A percentile compares a stretch with the other conserved stretches of the same genome.
Conservation (phyloP, 2,113 vertebrate species). For the Euleptes europaea region DNA sequence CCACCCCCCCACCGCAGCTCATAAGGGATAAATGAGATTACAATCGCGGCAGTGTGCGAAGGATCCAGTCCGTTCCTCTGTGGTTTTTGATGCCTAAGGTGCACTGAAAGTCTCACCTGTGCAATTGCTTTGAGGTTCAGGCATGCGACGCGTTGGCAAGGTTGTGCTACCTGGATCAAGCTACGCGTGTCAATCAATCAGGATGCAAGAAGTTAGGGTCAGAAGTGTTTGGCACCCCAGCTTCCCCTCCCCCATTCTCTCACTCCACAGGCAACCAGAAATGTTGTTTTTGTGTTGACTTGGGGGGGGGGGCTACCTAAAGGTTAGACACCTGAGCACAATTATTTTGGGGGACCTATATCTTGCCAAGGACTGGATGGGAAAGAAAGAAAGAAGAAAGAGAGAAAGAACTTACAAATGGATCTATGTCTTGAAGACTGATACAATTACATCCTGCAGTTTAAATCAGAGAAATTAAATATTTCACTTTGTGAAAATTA, state of each 20-base stretch:
- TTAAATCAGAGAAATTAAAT: not conserved
- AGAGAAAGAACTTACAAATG: no score
- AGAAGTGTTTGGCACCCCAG: not conserved
- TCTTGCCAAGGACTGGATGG: not conserved
- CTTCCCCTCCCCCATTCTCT: not conserved
- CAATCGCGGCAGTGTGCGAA: not conserved
- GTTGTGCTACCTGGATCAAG: not conserved
- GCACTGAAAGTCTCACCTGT: not conserved
- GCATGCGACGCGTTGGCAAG: not conserved
- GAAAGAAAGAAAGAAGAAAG: not conserved
- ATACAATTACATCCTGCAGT: not conserved
- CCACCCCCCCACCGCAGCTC: not conserved
- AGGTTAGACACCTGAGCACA: not conserved
- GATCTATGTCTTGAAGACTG: not conserved
- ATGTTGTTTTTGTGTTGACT: not conserved
- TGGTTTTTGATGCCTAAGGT: not conserved
- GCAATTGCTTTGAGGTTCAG: not conserved
- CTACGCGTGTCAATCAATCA: not conserved
- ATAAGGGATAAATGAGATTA: not conserved
- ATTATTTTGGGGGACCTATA: not conserved
- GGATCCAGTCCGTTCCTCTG: not conserved
- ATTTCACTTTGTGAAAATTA: not conserved
- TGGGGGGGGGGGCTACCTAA: not conserved
- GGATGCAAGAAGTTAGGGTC: fast-evolving
- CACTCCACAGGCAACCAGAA: not conserved